Conservation (phyloP, 2,113 vertebrate species). For the Trematocara nigrifrons region DNA sequence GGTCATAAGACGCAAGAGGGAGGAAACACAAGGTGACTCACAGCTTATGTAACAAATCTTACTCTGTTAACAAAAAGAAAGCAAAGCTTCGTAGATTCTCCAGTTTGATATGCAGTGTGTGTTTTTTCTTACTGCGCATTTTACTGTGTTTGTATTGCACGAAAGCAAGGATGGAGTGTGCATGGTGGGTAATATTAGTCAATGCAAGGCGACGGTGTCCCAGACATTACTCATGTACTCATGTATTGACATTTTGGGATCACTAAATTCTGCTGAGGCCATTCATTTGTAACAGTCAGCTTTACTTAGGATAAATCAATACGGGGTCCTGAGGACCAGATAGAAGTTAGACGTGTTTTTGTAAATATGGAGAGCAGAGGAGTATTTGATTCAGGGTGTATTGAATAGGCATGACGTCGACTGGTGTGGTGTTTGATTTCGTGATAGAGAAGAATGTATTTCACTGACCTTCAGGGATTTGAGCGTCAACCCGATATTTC, state of each 20-base stretch:
- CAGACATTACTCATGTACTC: not conserved
- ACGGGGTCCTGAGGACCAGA: not conserved
- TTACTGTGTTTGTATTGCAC: not conserved
- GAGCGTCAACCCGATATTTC: not conserved
- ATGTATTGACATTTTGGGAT: not conserved
- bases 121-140: not conserved
- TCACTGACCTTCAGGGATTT: not conserved
- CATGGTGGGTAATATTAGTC: not conserved
- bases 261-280: not conserved
- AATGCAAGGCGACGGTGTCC: not conserved
- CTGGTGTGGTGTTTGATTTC: not conserved
- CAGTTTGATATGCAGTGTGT: not conserved
- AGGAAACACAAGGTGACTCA: constrained; percentile 24
- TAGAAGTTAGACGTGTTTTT: not conserved
- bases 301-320: not conserved
- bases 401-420: not conserved
- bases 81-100: not conserved
- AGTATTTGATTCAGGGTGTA: not conserved
- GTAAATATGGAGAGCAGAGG: not conserved
- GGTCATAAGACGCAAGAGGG: not conserved
- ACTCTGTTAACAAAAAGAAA: not conserved
- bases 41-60: constrained; percentile 25
- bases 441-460: not conserved
- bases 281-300: not conserved
- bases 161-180: not conserved